Percentiles rank a stretch among this genome's conserved stretches.
Conservation (phyloP, 2,888 invertebrate genomes). For the Panorpa germanica region DNA sequence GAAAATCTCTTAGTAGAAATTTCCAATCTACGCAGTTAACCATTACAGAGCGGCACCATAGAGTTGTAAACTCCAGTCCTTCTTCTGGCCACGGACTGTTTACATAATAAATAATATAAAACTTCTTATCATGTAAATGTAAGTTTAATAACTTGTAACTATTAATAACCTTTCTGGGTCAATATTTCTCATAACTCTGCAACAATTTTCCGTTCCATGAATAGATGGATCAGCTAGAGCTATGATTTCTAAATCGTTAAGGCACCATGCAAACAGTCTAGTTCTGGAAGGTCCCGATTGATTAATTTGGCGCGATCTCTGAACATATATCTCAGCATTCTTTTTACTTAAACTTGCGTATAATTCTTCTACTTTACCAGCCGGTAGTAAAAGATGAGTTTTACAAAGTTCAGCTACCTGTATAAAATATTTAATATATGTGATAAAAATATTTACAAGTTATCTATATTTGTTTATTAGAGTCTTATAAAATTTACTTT, state of each 20-base stretch:
- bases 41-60: constrained; percentile 83
- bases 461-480: constrained; percentile 1
- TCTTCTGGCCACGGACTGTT: constrained; percentile 80
- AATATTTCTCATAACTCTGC: constrained; percentile 54
- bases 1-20: constrained; percentile 82
- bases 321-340: constrained; percentile 91
- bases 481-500: constrained; percentile 44
- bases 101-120: not conserved
- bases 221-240: constrained; percentile 75
- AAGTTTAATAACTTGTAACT: constrained; percentile 9
- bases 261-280: constrained; percentile 71
- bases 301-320: constrained; percentile 50
- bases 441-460: constrained; percentile 1
- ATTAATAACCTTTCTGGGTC: constrained; percentile 50
- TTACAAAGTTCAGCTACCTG: constrained; percentile 57
- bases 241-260: constrained; percentile 42
- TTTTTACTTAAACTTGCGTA: constrained; percentile 73
- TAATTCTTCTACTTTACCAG: constrained; percentile 75
- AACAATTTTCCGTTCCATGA: constrained; percentile 62
- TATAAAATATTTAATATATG: constrained; percentile 9
- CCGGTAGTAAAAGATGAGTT: constrained; percentile 64
- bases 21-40: constrained; percentile 73
- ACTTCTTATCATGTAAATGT: not conserved
- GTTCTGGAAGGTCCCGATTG: constrained; percentile 42
- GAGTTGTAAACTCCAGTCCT: constrained; percentile 67